Evolutionary conservation across 2,113 vertebrate genomes (phyloP).

Genomic region (Spea multiplicata): DNA sequence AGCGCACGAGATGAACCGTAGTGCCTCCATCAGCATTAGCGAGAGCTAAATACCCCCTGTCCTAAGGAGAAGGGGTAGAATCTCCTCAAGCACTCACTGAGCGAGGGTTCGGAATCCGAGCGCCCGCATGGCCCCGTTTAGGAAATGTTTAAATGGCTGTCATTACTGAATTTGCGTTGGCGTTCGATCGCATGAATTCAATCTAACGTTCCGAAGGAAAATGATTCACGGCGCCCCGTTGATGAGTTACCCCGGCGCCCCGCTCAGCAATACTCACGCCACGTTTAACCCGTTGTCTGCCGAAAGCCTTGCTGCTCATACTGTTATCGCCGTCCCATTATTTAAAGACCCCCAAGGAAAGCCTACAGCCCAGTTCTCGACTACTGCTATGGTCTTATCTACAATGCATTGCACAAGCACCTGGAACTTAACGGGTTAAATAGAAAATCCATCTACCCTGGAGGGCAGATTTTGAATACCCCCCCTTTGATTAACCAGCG

Average conservation of each 20-base stretch:
- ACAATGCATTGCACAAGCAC: no score
- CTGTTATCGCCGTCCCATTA: no score
- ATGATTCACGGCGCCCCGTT: conserved; percentile 7
- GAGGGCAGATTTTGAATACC: no score
- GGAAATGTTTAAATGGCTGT: conserved; percentile 31
- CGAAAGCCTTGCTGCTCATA: background rate
- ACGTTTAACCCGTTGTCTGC: conserved; percentile 9
- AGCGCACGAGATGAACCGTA: background rate
- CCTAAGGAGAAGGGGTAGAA: background rate
- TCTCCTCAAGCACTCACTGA: conserved; percentile 5
- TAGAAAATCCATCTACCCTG: no score
- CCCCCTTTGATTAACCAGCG: no score
- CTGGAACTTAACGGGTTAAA: no score
- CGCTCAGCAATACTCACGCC: background rate
- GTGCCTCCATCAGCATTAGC: background rate
- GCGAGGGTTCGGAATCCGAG: conserved; percentile 14
- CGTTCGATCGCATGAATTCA: conserved; percentile 14
- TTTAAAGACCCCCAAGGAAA: no score
- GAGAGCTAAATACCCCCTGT: background rate
- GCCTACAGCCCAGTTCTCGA: no score
- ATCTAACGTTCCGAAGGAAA: conserved; percentile 36
- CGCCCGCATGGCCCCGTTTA: conserved; percentile 2
- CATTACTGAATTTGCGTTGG: conserved; percentile 41
- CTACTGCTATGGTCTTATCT: no score
- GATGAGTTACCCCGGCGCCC: background rate